Evolutionary conservation across 2,797 vertebrate genomes (phyloP).

Genomic region (Psittacula echo): DNA sequence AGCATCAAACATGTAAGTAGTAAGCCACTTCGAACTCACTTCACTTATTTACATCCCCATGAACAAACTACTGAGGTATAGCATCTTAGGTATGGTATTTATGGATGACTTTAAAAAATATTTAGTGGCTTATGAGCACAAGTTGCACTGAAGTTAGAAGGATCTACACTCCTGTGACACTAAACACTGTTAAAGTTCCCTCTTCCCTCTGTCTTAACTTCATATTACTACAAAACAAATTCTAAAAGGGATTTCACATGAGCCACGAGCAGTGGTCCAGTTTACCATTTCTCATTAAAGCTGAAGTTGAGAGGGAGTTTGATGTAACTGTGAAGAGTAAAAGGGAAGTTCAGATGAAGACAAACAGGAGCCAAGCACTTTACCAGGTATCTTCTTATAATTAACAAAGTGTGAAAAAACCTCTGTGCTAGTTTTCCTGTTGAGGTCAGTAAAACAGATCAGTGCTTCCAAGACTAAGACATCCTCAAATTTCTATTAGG

Average conservation of each 20-base stretch:
- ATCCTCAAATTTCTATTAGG: constrained; percentile 37
- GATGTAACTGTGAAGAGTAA: not conserved
- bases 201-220: not conserved
- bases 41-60: not conserved
- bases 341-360: constrained; percentile 5
- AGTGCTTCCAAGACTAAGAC: constrained; percentile 28
- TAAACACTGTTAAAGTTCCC: not conserved
- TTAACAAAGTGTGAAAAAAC: constrained; percentile 37
- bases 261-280: not conserved
- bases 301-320: not conserved
- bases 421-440: not conserved
- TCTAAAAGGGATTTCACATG: not conserved
- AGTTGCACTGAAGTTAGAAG: not conserved
- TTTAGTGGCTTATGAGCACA: not conserved
- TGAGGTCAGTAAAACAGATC: constrained; percentile 16
- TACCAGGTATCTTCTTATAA: not conserved
- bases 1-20: not conserved
- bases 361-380: not conserved
- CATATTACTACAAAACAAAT: not conserved
- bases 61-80: not conserved
- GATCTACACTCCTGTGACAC: not conserved
- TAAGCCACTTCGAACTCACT: not conserved
- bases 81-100: not conserved
- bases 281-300: not conserved
- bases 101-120: not conserved